These are phyloP conservation scores for Tragelaphus eurycerus DNA, from an alignment of 2,797 vertebrate genomes.

Conservation along the genomic window DNA sequence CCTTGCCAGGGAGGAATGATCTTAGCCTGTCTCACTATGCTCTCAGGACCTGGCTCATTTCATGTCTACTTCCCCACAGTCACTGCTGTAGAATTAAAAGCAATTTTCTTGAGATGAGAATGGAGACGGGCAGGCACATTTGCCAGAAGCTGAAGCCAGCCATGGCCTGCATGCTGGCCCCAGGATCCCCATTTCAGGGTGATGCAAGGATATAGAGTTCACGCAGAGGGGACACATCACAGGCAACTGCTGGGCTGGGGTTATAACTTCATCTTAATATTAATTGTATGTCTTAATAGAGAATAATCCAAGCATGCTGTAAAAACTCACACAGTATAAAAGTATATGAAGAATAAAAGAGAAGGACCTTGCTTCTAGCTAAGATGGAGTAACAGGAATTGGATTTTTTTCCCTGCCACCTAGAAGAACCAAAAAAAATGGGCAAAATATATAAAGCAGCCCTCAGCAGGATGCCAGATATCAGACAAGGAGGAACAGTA, in stretches of 20 bases:
- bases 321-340: neutral
- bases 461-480: neutral
- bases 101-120: constrained; percentile 20
- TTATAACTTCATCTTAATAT: neutral
- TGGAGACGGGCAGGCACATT: neutral
- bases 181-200: neutral
- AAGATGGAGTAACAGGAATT: neutral
- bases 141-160: neutral
- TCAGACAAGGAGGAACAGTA: neutral
- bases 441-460: neutral
- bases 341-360: neutral
- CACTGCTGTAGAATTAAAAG: neutral
- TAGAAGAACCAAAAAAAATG: neutral
- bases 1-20: neutral
- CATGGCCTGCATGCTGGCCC: neutral
- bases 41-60: neutral
- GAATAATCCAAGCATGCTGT: neutral
- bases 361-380: neutral
- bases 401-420: neutral
- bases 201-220: neutral
- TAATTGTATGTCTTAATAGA: neutral
- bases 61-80: neutral
- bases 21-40: neutral
- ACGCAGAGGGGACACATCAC: neutral
- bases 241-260: neutral